Conservation (phyloP, 2,113 vertebrate genomes). For the Podiceps cristatus region DNA sequence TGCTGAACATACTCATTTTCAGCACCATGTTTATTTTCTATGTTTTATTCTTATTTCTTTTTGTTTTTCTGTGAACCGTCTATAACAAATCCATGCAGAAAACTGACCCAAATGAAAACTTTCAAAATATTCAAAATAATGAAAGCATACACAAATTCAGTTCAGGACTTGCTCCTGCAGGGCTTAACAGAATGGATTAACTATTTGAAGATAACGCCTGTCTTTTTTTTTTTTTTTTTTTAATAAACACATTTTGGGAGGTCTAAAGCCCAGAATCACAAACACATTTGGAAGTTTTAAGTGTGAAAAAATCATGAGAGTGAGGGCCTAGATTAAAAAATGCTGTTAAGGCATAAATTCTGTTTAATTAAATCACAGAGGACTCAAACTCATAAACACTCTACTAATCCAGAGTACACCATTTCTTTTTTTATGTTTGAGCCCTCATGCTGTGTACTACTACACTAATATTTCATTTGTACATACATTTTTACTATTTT, state of each 20-base stretch:
- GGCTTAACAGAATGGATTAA: neutral
- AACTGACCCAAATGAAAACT: neutral
- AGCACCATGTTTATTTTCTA: conserved; percentile 77
- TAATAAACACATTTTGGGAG: neutral
- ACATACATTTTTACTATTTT: conserved; percentile 2
- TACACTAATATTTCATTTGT: neutral
- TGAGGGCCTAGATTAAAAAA: neutral
- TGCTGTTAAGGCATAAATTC: neutral
- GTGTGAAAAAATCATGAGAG: neutral
- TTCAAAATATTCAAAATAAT: neutral
- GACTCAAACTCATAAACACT: neutral
- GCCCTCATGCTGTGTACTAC: neutral
- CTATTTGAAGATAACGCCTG: neutral
- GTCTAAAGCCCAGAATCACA: neutral
- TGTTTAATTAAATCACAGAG: neutral
- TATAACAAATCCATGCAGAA: neutral
- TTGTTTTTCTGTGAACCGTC: conserved; percentile 26
- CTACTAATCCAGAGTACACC: neutral
- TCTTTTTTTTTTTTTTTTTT: neutral
- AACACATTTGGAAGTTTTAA: neutral
- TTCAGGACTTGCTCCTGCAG: neutral
- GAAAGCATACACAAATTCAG: neutral
- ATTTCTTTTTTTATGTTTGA: neutral
- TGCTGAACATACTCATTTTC: conserved; percentile 85
- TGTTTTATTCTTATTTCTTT: conserved; percentile 43